phyloP scores from a whole-genome alignment of 2,888 invertebrate species.

The Bruchidius siliquastri region DNA sequence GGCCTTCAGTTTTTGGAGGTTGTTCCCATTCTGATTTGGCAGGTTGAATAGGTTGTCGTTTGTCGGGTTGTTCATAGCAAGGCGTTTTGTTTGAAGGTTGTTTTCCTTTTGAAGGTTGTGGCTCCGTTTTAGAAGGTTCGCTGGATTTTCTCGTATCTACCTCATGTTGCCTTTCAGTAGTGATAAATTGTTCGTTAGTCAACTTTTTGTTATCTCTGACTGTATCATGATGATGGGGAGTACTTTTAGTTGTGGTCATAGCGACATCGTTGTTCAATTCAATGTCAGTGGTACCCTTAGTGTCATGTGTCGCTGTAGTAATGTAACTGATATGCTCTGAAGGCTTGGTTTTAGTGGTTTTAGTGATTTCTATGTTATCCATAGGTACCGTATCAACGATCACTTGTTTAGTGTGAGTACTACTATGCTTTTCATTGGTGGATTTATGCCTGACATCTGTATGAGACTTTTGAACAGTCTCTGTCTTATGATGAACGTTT shows the following conservation, averaged over 20 bases:
- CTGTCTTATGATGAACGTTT: not conserved
- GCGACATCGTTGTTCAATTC: not conserved
- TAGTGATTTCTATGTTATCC: constrained; percentile 10
- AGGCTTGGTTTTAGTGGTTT: constrained; percentile 14
- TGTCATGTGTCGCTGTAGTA: constrained; percentile 16
- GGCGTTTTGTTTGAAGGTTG: constrained; percentile 3
- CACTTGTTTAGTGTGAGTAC: constrained; percentile 5
- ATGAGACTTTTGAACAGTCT: not conserved
- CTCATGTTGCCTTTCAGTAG: constrained; percentile 29
- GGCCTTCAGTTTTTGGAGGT: constrained; percentile 42
- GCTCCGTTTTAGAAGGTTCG: constrained; percentile 2
- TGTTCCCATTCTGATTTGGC: constrained; percentile 36
- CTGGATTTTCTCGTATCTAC: constrained; percentile 15
- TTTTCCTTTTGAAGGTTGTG: not conserved
- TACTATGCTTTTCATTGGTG: not conserved
- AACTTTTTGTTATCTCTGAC: constrained; percentile 16
- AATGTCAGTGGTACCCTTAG: not conserved
- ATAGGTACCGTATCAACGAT: constrained; percentile 4
- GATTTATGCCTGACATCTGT: not conserved
- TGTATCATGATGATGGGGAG: not conserved
- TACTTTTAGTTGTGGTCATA: not conserved
- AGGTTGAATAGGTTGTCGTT: constrained; percentile 34
- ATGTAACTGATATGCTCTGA: constrained; percentile 11
- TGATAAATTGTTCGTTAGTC: constrained; percentile 27
- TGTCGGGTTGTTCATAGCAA: constrained; percentile 26